Conservation (phyloP, 1,140 invertebrate genomes). For the Holcopasites calliopsidis region DNA sequence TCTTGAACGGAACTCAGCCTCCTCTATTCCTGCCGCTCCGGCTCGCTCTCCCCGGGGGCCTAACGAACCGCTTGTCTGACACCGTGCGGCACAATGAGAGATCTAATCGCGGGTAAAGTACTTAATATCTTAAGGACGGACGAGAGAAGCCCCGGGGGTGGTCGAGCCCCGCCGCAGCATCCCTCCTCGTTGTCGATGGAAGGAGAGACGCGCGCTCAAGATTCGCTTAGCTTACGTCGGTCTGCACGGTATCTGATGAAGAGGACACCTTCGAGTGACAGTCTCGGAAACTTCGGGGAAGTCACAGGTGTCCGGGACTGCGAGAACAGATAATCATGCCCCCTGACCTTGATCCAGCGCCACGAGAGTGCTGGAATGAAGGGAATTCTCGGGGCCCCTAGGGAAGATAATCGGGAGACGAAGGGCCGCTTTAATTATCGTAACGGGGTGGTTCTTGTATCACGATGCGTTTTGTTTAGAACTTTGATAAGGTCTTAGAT, state of each 20-base stretch:
- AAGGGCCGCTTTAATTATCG: background rate
- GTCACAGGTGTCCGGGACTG: slow-evolving; percentile 49
- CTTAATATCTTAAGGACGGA: slow-evolving; percentile 80
- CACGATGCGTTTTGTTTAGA: no score
- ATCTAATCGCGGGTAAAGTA: slow-evolving; percentile 80
- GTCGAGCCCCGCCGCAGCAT: slow-evolving; percentile 23
- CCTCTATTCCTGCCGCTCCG: slow-evolving; percentile 48
- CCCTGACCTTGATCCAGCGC: slow-evolving; percentile 52
- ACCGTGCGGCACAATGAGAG: slow-evolving; percentile 77
- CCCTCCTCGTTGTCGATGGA: slow-evolving; percentile 23
- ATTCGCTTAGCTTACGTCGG: slow-evolving; percentile 54
- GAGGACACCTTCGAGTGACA: slow-evolving; percentile 71
- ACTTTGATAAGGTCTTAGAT: no score
- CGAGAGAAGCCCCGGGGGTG: slow-evolving; percentile 55
- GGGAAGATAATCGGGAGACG: background rate
- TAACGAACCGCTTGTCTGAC: slow-evolving; percentile 77
- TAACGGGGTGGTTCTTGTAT: no score
- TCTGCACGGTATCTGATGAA: slow-evolving; percentile 74
- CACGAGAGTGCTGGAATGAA: background rate
- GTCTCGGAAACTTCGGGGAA: slow-evolving; percentile 53
- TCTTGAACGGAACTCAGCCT: slow-evolving; percentile 64
- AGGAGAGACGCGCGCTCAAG: background rate
- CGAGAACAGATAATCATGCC: slow-evolving; percentile 30
- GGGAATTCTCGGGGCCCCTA: background rate
- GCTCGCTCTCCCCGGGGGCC: slow-evolving; percentile 57